phyloP scores from a whole-genome alignment of 2,797 vertebrate genomes.

The Atherinosoma microstoma region DNA sequence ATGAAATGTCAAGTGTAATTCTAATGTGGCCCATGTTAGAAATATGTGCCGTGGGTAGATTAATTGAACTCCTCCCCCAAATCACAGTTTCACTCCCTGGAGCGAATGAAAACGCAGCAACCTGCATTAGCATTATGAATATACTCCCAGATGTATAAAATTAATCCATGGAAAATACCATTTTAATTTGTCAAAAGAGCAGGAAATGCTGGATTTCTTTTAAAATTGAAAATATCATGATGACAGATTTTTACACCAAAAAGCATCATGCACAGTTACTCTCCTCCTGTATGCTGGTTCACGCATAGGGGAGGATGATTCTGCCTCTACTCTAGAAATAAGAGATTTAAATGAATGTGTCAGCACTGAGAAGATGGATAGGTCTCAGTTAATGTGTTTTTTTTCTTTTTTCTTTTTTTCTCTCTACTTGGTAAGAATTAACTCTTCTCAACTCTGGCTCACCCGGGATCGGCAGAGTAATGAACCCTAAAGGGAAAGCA shows the following conservation, averaged over 20 bases:
- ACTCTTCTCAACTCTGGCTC: slow-evolving; percentile 74
- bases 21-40: slow-evolving; percentile 68
- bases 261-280: slow-evolving; percentile 42
- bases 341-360: slow-evolving; percentile 84
- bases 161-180: slow-evolving; percentile 68
- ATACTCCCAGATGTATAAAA: slow-evolving; percentile 58
- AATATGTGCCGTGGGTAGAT: slow-evolving; percentile 66
- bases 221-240: slow-evolving; percentile 78
- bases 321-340: slow-evolving; percentile 69
- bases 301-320: slow-evolving; percentile 50
- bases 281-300: slow-evolving; percentile 21
- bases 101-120: slow-evolving; percentile 68
- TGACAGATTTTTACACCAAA: slow-evolving; percentile 69
- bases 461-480: slow-evolving; percentile 77
- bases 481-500: slow-evolving; percentile 78
- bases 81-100: slow-evolving; percentile 56
- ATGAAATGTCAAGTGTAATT: slow-evolving; percentile 75
- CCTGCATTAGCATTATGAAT: slow-evolving; percentile 69
- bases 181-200: slow-evolving; percentile 73
- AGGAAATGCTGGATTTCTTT: slow-evolving; percentile 53
- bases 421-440: slow-evolving; percentile 77
- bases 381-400: slow-evolving; percentile 83
- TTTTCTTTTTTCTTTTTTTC: slow-evolving; percentile 20
- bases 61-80: slow-evolving; percentile 65
- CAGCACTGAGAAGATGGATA: slow-evolving; percentile 80